Conservation (phyloP, 1,140 invertebrate species). For the Meteorus sp. region DNA sequence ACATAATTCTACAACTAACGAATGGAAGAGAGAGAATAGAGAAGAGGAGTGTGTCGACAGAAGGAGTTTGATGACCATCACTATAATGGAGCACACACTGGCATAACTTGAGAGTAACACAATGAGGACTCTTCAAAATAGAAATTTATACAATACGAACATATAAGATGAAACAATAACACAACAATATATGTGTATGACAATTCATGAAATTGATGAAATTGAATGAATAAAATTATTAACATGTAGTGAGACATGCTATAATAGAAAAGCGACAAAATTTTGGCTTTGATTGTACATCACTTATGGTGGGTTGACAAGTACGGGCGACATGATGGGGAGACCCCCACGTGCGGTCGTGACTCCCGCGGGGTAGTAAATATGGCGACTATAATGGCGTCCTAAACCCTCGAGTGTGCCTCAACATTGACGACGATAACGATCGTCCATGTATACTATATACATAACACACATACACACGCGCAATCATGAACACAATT, state of each 20-base stretch:
- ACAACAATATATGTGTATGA: no score
- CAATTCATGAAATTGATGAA: no score
- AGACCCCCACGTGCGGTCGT: constrained; percentile 42
- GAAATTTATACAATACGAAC: no score
- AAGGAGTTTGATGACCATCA: constrained; percentile 20
- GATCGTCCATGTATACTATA: constrained; percentile 14
- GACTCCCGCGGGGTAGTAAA: constrained; percentile 46
- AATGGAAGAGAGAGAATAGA: constrained; percentile 13
- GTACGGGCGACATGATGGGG: constrained; percentile 40
- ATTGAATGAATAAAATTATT: no score
- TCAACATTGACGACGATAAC: constrained; percentile 18
- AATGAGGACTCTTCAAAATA: not conserved
- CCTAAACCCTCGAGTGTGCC: constrained; percentile 24
- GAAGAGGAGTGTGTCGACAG: constrained; percentile 16
- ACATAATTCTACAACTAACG: constrained; percentile 11
- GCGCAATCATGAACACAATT: no score
- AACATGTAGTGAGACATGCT: not conserved
- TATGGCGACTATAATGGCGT: constrained; percentile 56
- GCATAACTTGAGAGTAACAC: not conserved
- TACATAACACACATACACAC: no score
- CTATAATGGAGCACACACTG: constrained; percentile 19
- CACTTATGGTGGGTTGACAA: constrained; percentile 40
- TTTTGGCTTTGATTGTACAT: constrained; percentile 44
- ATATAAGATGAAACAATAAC: no score
- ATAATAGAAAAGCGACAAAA: constrained; percentile 1